Evolutionary conservation across 2,888 invertebrate genomes (phyloP).

Genomic region (Augiades crinisus): DNA sequence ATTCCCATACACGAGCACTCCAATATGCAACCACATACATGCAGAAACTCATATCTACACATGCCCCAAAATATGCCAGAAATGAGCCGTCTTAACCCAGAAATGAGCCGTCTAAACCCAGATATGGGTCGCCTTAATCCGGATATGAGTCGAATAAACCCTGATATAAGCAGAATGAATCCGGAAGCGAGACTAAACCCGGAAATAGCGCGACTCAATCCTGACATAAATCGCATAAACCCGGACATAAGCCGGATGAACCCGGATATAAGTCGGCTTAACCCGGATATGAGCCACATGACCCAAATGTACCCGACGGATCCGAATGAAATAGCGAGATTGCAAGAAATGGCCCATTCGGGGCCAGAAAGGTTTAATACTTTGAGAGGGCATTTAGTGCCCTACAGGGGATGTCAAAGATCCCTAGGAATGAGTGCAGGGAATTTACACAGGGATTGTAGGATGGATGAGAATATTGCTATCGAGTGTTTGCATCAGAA

Average conservation of each 20-base stretch:
- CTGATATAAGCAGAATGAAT: slow-evolving; percentile 40
- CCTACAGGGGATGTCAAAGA: slow-evolving; percentile 60
- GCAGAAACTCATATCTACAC: slow-evolving; percentile 56
- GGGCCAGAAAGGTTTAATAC: slow-evolving; percentile 61
- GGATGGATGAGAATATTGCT: slow-evolving; percentile 46
- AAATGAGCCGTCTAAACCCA: slow-evolving; percentile 37
- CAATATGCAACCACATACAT: slow-evolving; percentile 52
- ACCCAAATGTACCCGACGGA: slow-evolving; percentile 46
- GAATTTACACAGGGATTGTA: slow-evolving; percentile 63
- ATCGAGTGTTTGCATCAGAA: slow-evolving; percentile 71
- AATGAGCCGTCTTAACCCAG: slow-evolving; percentile 35
- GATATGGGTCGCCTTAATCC: slow-evolving; percentile 41
- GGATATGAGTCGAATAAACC: slow-evolving; percentile 39
- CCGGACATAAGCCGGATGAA: slow-evolving; percentile 40
- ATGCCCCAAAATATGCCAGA: slow-evolving; percentile 35
- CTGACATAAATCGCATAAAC: slow-evolving; percentile 38
- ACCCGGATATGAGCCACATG: slow-evolving; percentile 39
- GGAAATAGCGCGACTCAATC: slow-evolving; percentile 37
- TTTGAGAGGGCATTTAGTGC: slow-evolving; percentile 68
- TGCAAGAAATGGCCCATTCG: slow-evolving; percentile 55
- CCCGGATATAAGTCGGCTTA: slow-evolving; percentile 38
- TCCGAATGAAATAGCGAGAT: slow-evolving; percentile 43
- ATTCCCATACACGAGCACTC: slow-evolving; percentile 47
- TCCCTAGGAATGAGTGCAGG: slow-evolving; percentile 59
- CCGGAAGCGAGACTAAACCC: slow-evolving; percentile 41